These are phyloP conservation scores for Microctenopoma lineatum DNA, from an alignment of 2,797 vertebrate species.

Conservation along the genomic window DNA sequence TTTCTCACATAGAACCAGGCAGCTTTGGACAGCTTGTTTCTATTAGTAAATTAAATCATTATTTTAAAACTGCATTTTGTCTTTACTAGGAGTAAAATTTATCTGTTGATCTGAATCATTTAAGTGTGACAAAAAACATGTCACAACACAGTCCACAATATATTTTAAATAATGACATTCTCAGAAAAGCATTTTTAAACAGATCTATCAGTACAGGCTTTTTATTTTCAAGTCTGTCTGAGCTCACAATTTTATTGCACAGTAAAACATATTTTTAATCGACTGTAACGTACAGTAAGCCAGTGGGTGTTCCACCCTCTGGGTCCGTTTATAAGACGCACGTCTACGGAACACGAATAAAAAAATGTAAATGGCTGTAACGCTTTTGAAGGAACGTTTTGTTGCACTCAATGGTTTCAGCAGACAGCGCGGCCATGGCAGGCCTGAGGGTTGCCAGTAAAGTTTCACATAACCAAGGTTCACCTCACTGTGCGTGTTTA, in stretches of 20 bases:
- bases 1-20: too few species aligned
- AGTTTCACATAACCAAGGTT: slow-evolving; percentile 19
- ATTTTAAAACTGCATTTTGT: too few species aligned
- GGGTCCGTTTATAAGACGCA: slow-evolving; percentile 38
- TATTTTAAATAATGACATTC: slow-evolving; percentile 41
- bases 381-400: slow-evolving; percentile 33
- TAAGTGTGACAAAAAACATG: too few species aligned
- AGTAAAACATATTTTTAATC: slow-evolving; percentile 46
- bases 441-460: slow-evolving; percentile 24
- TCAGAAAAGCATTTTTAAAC: background rate
- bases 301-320: slow-evolving; percentile 34
- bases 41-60: too few species aligned
- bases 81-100: too few species aligned
- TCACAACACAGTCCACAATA: slow-evolving; percentile 23
- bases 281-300: slow-evolving; percentile 39
- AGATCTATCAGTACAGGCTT: slow-evolving; percentile 9
- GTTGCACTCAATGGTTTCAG: slow-evolving; percentile 49
- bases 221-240: slow-evolving; percentile 43
- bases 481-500: slow-evolving; percentile 22
- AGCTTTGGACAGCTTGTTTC: too few species aligned
- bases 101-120: too few species aligned
- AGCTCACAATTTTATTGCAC: slow-evolving; percentile 46
- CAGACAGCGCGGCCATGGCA: slow-evolving; percentile 27
- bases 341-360: slow-evolving; percentile 9
- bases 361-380: slow-evolving; percentile 22